A percentile compares a stretch with the other conserved stretches of the same genome.
Evolutionary conservation across 2,888 invertebrate species (phyloP).

Genomic region (Meandrusa payeni): DNA sequence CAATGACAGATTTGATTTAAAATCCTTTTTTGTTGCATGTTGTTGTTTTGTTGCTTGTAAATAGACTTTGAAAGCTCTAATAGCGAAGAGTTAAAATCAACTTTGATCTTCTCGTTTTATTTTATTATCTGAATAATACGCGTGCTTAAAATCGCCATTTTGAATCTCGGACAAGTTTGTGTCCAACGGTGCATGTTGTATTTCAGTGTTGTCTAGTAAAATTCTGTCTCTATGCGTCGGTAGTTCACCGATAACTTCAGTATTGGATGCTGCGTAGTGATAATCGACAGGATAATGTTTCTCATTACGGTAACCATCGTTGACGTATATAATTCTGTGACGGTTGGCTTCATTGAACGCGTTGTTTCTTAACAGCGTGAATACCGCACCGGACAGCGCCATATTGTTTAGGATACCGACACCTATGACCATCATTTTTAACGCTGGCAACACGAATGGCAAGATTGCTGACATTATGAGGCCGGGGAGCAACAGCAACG

Average conservation of each 20-base stretch:
- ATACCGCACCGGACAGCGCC: slow-evolving; percentile 82
- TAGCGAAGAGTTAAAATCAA: too few relatives aligned
- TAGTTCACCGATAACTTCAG: slow-evolving; percentile 5
- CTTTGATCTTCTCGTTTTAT: slow-evolving; percentile 8
- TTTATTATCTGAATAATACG: slow-evolving; percentile 11
- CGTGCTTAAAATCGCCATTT: slow-evolving; percentile 14
- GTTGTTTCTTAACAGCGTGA: slow-evolving; percentile 79
- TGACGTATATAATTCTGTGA: slow-evolving; percentile 79
- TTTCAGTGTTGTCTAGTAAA: slow-evolving; percentile 8
- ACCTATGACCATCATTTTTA: slow-evolving; percentile 83
- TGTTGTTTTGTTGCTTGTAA: too few relatives aligned
- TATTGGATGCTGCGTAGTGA: slow-evolving; percentile 1
- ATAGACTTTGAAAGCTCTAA: too few relatives aligned
- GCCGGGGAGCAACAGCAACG: slow-evolving; percentile 82
- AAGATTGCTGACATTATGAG: slow-evolving; percentile 84
- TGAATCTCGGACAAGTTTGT: slow-evolving; percentile 14
- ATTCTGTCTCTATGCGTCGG: slow-evolving; percentile 6
- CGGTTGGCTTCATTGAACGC: slow-evolving; percentile 77
- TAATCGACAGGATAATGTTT: slow-evolving; percentile 36
- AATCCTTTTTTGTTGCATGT: too few relatives aligned
- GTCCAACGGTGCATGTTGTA: slow-evolving; percentile 11
- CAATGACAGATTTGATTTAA: too few relatives aligned
- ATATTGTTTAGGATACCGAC: slow-evolving; percentile 84
- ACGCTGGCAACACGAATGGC: slow-evolving; percentile 84
- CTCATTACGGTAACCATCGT: slow-evolving; percentile 79